Conservation (phyloP, 2,888 invertebrate genomes). For the Exephanes ischioxanthus region DNA sequence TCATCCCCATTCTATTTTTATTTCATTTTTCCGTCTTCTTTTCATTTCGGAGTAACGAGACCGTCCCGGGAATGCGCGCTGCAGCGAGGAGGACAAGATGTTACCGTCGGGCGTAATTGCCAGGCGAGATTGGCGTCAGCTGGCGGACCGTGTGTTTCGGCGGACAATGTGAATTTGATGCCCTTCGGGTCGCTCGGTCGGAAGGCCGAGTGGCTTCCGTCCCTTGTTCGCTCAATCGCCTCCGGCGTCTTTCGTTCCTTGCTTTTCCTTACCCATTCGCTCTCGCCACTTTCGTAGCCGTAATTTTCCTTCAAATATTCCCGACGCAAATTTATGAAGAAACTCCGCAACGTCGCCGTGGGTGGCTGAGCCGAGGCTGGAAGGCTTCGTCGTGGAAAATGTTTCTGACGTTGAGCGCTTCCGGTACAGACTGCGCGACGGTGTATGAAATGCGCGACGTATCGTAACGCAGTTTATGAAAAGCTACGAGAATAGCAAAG, state of each 20-base stretch:
- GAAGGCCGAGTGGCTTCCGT: not conserved
- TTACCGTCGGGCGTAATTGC: constrained; percentile 66
- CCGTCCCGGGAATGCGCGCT: constrained; percentile 27
- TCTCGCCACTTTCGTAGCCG: not conserved
- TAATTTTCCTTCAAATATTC: constrained; percentile 20
- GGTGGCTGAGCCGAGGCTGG: not conserved
- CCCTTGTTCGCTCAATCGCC: not conserved
- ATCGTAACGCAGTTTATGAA: not conserved
- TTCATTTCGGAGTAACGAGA: constrained; percentile 38
- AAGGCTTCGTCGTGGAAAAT: not conserved
- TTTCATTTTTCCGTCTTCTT: constrained; percentile 33
- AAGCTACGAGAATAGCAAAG: not conserved
- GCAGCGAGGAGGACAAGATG: constrained; percentile 60
- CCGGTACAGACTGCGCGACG: not conserved
- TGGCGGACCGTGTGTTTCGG: constrained; percentile 39
- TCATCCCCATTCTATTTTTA: constrained; percentile 24
- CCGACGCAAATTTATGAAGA: constrained; percentile 19
- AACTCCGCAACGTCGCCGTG: not conserved
- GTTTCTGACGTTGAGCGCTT: not conserved
- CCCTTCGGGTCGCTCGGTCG: constrained; percentile 41
- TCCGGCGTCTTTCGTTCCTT: not conserved
- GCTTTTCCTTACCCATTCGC: not conserved
- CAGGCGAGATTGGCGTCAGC: constrained; percentile 65
- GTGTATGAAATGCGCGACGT: too few species aligned
- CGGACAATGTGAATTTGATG: constrained; percentile 68